Percentiles rank a stretch among this genome's conserved stretches.
phyloP scores from a whole-genome alignment of 1,140 invertebrate genomes.

The Hyposmocoma kahamanoa region DNA sequence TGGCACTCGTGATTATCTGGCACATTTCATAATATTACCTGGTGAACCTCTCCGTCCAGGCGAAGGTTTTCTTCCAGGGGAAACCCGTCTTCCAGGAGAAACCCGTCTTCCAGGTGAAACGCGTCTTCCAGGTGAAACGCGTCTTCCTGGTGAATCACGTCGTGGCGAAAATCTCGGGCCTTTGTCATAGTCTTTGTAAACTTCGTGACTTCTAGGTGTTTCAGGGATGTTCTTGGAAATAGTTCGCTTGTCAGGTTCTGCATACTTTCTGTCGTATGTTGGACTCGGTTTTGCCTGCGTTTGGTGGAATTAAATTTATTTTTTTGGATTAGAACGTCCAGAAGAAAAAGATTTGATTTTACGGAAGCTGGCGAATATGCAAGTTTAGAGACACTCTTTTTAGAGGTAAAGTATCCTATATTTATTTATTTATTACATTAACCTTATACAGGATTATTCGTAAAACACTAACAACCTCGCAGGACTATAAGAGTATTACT shows the following conservation, averaged over 20 bases:
- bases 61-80: conserved; percentile 6
- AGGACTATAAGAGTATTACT: no score
- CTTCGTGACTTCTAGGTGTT: background rate
- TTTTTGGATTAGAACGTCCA: no score
- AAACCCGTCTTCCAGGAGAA: conserved; percentile 1
- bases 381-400: no score
- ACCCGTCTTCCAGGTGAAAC: conserved; percentile 10
- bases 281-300: background rate
- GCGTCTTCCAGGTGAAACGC: conserved; percentile 7
- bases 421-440: no score
- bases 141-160: background rate
- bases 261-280: background rate
- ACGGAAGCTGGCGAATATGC: no score
- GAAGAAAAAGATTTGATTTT: no score
- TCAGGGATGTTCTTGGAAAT: background rate
- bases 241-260: background rate
- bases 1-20: no score
- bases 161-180: background rate
- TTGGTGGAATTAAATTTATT: no score
- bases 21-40: no score
- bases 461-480: no score
- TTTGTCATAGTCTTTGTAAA: background rate
- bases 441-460: no score
- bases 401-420: no score
- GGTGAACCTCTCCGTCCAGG: background rate